Evolutionary conservation across 2,888 invertebrate species (phyloP), one percentile per base, ranked within the genome.

Genomic region (Polietes domitor): DNA sequence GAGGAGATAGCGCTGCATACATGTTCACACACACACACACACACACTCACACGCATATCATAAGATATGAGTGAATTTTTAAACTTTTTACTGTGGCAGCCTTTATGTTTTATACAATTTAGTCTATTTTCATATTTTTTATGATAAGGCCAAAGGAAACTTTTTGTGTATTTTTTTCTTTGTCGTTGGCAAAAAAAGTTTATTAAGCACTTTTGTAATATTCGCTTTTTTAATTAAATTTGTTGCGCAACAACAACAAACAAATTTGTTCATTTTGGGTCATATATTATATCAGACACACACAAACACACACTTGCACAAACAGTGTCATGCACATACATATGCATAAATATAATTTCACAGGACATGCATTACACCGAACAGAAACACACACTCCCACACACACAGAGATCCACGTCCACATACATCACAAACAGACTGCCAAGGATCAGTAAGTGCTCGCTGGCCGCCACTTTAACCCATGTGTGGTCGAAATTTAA

Each of bases 341-440:
- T n/a, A n/a, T n/a, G n/a, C n/a, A 47, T n/a, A 47, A 15, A 15
- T 47, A 47, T 47, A 19, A 47, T 53, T 53, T 53, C 19, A 50
- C 19, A 19, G 17, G 50, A n/a, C 19, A n/a, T 50, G 4, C 50
- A 50, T 50, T 41, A 41, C 41, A 41, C 12, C 6, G 41, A 41
- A 3, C 12, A 50, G 17, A 50, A 50, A 50, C 50, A 50, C 19
- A 47, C 19, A 50, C 3, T 43, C 2, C 43, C 50, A 47, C 17
- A 19, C 17, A 9, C n/a, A 43, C n/a, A n/a, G n/a, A n/a, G n/a
- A 26, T 47, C 28, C 21, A 41, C n/a, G n/a, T 12, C 43, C 53
- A 43, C 17, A 24, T 68, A 68, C 72, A 58, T 77, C 21, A 55
- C 21, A 55, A 55, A 55, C 2, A 32, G 32, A 43, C 5, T 43